Evolutionary conservation across 2,113 vertebrate species (phyloP), one percentile per base, ranked within the genome.

Genomic region (Sebastes schlegelii): DNA sequence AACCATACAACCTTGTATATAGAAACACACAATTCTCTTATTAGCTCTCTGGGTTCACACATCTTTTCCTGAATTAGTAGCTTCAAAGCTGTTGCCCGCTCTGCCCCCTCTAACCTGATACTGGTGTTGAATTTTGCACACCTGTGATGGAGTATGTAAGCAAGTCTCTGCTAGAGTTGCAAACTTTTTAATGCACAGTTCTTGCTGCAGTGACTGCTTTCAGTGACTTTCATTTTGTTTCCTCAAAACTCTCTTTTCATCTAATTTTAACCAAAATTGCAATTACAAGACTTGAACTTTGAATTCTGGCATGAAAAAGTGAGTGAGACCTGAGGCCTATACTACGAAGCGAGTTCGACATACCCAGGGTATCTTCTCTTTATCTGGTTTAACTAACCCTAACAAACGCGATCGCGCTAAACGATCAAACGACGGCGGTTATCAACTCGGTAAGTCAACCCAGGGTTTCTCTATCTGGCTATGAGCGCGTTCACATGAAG

Each of bases 111-210:
- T 68, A 60, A 58, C 57, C 6, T 21, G 43, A 74, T 7, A 7
- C 11, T 34, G 34, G 34, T 34, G 34, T 34, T n/a, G 64, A 79
- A 87, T 87, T 78, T 84, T 69, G 57, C 34, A 73, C 19, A 54
- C n/a, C 19, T 83, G 69, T 49, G 54, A 48, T 3, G 51, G 5
- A 76, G n/a, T 34, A 63, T 65, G n/a, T 26, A 40, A 51, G 21
- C 34, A n/a, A 51, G 19, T 34, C 48, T 3, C 34, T 52, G 55
- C 16, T 5, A 34, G 42, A 73, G 46, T 48, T 49, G 21, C 34
- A 34, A 34, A 34, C 34, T 34, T 34, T 34, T 34, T 34, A 34
- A 34, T 34, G 34, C 34, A 34, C 34, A 34, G 34, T 34, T 34
- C 34, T 34, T 34, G 16, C 48, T 51, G 13, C 52, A 62, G n/a